Base-by-base conservation (phyloP, 2,888 invertebrate genomes). In the Bombylius discolor region DNA sequence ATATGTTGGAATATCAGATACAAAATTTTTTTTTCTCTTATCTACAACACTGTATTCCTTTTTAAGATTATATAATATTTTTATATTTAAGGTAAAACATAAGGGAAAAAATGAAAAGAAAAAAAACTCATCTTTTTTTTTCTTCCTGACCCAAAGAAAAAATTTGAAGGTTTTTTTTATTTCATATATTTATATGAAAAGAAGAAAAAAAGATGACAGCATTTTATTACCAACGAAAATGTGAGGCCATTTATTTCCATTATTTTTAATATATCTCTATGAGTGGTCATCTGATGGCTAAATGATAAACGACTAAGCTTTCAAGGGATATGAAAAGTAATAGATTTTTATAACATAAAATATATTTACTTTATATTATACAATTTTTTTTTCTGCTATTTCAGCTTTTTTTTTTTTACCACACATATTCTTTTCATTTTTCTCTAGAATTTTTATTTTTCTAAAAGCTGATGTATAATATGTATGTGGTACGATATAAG, bases 201-300 rank as follows among this genome's bases (percentile, higher is more conserved):
- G 4, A 42, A 11, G 39, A 11, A 42, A 42, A 42, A 42, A 53
- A 59, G 23, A 23, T 23, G 23, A 23, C 23, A 23, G 23, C 59
- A 52, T 56, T 59, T 59, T 59, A 59, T 59, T 52, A 57, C 53
- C 57, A 52, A 54, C 52, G 57, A 59, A 57, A 57, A 57, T 59
- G 59, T 56, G 56, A 56, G 57, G 47, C 57, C 59, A 59, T 59
- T 59, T 59, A 56, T 59, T 59, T 59, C 57, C 57, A 59, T 59
- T 59, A 59, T 57, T 52, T 57, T 59, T 59, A 57, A 59, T 57
- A 11, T 11, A 57, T 59, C 56, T 55, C 59, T 59, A 59, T 59
- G 57, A 59, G 59, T 57, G 59, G 59, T 59, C 57, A 59, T 59
- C 59, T 57, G 56, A 56, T 59, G 57, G 55, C 39, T 32, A 32